Evolutionary conservation across 2,113 vertebrate species (phyloP), one percentile per base, ranked within the genome.

Genomic region (Syrmaticus mikado): DNA sequence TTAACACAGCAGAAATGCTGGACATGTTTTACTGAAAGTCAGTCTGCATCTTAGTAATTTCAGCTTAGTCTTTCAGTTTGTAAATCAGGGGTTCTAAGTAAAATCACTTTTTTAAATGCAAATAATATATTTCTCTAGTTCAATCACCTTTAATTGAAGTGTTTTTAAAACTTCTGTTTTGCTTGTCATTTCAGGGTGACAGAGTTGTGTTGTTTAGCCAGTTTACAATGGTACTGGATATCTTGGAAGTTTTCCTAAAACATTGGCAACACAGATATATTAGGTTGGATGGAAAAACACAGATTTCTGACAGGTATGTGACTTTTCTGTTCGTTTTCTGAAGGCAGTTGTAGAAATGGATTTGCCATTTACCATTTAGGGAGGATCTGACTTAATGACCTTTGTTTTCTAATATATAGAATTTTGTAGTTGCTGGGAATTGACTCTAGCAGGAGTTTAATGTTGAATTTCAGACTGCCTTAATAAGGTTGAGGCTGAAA

Each of bases 221-320:
- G 82, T 99, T 99, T 96, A 99, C 98, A 61, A 99, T 99, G 99
- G 98, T 99, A 98, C 94, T 99, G 94, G 99, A 99, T 96, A 98
- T 99, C 70, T 96, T 99, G 94, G 99, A 99, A 96, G 97, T 99
- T 94, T 98, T 99, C 60, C 94, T 99, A 60, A 98, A 97, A 70
- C 98, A 99, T 64, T 98, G 98, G 41, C 98, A 98, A 10, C 98
- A 99, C 79, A 98, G 98, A 78, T 99, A 99, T 36, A 89, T 99
- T 85, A 97, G 99, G 52, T 92, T 99, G 96, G 99, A 99, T 89
- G 99, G 99, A 71, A 99, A 98, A 93, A 99, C 99, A 0, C 99
- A 98, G 32, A 98, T 99, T 90, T 98, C 99, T 8, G 98, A 99
- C 95, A 98, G 99, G 98, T 99, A 95, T 1, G 95, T 96, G 79